Percentiles rank a stretch among this genome's conserved stretches.
Conservation (phyloP, 2,888 invertebrate genomes). For the Andricus curvator region DNA sequence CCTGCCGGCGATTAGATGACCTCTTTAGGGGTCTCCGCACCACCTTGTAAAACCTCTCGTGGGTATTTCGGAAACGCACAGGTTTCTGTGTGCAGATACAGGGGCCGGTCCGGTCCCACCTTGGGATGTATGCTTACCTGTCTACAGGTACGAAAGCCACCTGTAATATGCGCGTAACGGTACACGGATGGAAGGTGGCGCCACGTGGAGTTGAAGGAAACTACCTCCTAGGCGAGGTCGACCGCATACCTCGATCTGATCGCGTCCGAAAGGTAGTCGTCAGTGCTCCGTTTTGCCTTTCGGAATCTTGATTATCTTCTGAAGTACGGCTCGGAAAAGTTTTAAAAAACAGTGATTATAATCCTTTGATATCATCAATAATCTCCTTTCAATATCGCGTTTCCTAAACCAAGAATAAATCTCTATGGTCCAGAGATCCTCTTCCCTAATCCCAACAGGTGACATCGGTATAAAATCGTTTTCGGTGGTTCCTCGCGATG, state of each 20-base stretch:
- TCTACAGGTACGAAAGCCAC: constrained; percentile 63
- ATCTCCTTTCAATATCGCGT: neutral
- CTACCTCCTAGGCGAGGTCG: constrained; percentile 77
- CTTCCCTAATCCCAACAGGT: neutral
- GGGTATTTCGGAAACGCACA: constrained; percentile 51
- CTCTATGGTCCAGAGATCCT: constrained; percentile 15
- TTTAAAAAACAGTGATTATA: neutral
- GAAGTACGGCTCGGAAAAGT: constrained; percentile 5
- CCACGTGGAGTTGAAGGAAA: constrained; percentile 61
- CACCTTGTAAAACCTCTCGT: constrained; percentile 43
- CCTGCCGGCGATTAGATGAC: constrained; percentile 64
- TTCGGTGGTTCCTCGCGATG: neutral
- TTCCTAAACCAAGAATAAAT: neutral
- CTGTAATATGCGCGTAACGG: constrained; percentile 73
- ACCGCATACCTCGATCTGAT: constrained; percentile 76
- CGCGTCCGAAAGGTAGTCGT: constrained; percentile 71
- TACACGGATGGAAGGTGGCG: constrained; percentile 72
- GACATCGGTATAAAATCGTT: constrained; percentile 20
- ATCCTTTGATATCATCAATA: neutral
- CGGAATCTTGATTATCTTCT: constrained; percentile 43
- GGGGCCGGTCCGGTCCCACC: constrained; percentile 38
- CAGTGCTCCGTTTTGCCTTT: constrained; percentile 57
- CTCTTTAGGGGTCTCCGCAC: constrained; percentile 56
- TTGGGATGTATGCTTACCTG: constrained; percentile 54
- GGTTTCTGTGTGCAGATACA: constrained; percentile 33